phyloP scores from a whole-genome alignment of 2,888 invertebrate species.

The Bellardia bayeri region DNA sequence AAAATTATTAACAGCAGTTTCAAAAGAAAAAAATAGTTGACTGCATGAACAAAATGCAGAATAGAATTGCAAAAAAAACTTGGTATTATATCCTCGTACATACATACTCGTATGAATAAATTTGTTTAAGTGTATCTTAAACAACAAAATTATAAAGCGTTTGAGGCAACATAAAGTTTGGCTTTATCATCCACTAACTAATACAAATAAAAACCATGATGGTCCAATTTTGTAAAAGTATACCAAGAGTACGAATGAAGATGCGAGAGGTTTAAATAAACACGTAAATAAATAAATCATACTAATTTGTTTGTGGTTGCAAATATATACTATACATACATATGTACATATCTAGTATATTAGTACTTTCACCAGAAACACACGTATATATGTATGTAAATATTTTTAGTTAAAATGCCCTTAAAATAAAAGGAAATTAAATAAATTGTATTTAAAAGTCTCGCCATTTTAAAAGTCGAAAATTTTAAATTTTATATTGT shows the following conservation, averaged over 20 bases:
- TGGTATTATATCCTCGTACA: too few relatives aligned
- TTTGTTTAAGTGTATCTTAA: slow-evolving; percentile 7
- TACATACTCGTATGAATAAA: not conserved
- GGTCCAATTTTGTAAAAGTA: slow-evolving; percentile 44
- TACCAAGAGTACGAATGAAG: not conserved
- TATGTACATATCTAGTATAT: not conserved
- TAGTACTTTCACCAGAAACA: slow-evolving; percentile 55
- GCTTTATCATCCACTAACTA: not conserved
- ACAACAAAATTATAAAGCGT: not conserved
- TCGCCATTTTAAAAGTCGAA: too few relatives aligned
- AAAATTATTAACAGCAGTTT: too few relatives aligned
- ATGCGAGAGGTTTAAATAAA: slow-evolving; percentile 12
- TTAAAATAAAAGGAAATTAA: slow-evolving; percentile 27
- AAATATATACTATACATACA: not conserved
- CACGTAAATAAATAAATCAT: slow-evolving; percentile 58
- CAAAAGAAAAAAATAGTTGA: too few relatives aligned
- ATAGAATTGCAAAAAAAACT: too few relatives aligned
- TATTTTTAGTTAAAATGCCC: slow-evolving; percentile 34
- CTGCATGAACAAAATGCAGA: too few relatives aligned
- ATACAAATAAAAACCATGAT: slow-evolving; percentile 21
- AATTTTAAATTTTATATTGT: too few relatives aligned
- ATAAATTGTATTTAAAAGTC: too few relatives aligned
- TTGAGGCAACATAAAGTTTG: not conserved
- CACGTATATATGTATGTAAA: too few relatives aligned
- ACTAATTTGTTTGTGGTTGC: slow-evolving; percentile 8